Evolutionary conservation across 2,888 invertebrate genomes (phyloP), one percentile per base, ranked within the genome.

Genomic region (Mesoligia furuncula): DNA sequence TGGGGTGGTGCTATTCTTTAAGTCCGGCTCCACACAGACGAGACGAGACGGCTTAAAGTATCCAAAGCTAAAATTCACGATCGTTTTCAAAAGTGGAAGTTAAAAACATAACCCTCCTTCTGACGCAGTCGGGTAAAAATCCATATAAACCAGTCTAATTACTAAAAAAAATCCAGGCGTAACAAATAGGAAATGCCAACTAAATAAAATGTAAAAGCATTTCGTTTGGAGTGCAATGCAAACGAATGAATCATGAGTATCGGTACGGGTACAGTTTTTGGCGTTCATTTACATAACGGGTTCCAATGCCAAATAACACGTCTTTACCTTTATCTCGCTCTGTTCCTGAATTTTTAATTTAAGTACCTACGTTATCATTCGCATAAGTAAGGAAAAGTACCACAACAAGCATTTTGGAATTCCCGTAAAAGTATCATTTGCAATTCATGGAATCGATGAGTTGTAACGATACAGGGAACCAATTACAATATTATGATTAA

Each of bases 181-280:
- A 77, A 15, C 20, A 31, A 31, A 54, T 57, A 45, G 15, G 31
- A 42, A 68, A 68, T 59, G 15, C 39, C 27, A 74, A 69, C 17
- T 36, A 62, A 77, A 66, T 75, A 59, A 71, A 78, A 84, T 57
- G n/a, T 51, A 73, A 79, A 83, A 79, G 51, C 51, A 39, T 66
- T 69, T 54, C 24, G 59, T 45, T 73, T 73, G 42, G 45, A 81
- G 72, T 81, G 81, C 81, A 84, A 42, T 68, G 73, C 76, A 80
- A 85, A 84, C 87, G 80, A 81, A 87, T 79, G 74, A 81, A 83
- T 87, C 81, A 80, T 70, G 72, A 77, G 73, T 80, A 85, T 84
- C 72, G 72, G 76, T 80, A 72, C 68, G 71, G 69, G 70, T 36
- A 76, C 79, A 75, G 82, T 82, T 87, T 89, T 86, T 83, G 73